phyloP scores from a whole-genome alignment of 2,113 vertebrate species.

The Mustela lutreola region DNA sequence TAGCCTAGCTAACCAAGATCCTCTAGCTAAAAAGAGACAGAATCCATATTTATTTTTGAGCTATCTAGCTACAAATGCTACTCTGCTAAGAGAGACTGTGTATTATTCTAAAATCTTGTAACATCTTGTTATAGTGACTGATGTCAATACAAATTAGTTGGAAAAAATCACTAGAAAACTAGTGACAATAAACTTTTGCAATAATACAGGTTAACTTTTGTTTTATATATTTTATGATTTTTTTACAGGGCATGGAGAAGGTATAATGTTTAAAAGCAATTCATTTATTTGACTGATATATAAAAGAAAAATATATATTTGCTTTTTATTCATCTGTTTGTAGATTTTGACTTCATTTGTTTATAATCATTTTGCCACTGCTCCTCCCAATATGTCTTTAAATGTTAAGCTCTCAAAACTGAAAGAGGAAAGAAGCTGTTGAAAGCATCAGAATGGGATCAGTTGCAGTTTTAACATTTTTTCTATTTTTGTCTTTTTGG shows the following conservation, averaged over 20 bases:
- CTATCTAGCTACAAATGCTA: not conserved
- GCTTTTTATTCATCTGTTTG: not conserved
- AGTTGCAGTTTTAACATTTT: conserved; percentile 50
- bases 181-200: not conserved
- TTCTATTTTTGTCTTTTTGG: conserved; percentile 59
- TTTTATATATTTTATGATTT: conserved; percentile 1
- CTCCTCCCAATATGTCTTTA: not conserved
- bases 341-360: not conserved
- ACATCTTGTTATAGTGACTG: not conserved
- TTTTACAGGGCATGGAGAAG: not conserved
- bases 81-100: not conserved
- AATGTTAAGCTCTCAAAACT: conserved; percentile 45
- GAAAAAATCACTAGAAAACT: not conserved
- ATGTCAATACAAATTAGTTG: not conserved
- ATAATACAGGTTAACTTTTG: not conserved
- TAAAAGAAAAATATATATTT: not conserved
- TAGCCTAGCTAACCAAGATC: not conserved
- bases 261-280: not conserved
- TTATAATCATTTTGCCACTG: not conserved
- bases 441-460: conserved; percentile 29
- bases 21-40: not conserved
- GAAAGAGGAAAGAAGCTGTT: not conserved
- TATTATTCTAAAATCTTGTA: not conserved
- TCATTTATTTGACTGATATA: not conserved
- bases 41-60: not conserved